Conservation (phyloP, 2,113 vertebrate species). For the Alaudala cheleensis region DNA sequence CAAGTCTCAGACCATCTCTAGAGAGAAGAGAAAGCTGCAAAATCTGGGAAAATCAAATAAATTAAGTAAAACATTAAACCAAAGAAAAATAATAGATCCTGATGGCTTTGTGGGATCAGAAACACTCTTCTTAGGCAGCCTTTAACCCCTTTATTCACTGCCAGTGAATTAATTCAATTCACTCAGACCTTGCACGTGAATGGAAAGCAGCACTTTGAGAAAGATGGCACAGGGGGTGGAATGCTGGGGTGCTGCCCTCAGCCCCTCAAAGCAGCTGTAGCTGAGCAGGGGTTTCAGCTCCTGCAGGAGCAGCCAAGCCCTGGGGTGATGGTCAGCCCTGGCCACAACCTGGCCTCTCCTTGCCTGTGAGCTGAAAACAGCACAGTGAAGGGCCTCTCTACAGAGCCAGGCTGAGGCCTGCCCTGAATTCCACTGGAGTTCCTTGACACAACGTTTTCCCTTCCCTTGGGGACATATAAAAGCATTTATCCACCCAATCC, state of each 20-base stretch:
- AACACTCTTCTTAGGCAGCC: not conserved
- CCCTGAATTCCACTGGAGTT: not conserved
- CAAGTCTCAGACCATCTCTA: not conserved
- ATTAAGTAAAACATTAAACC: not conserved
- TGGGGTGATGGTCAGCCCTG: fast-evolving
- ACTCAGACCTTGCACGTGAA: not conserved
- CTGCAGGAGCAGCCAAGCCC: not conserved
- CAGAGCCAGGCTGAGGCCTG: fast-evolving
- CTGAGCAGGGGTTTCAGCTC: not conserved
- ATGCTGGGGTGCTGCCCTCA: not conserved
- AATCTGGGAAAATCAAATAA: not conserved
- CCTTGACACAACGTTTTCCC: not conserved
- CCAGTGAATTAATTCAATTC: not conserved
- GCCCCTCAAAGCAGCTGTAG: not conserved
- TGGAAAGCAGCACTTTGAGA: not conserved
- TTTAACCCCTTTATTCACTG: not conserved
- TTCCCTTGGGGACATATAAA: not conserved
- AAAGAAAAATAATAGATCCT: not conserved
- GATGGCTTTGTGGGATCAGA: not conserved
- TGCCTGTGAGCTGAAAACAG: not conserved
- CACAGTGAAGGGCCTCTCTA: not conserved
- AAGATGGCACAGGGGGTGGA: fast-evolving
- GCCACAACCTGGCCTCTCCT: not conserved
- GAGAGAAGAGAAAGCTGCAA: not conserved
- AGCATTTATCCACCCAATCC: not conserved